These are phyloP conservation scores for Hyles euphorbiae DNA, from an alignment of 1,140 invertebrate genomes.

Conservation along the genomic window DNA sequence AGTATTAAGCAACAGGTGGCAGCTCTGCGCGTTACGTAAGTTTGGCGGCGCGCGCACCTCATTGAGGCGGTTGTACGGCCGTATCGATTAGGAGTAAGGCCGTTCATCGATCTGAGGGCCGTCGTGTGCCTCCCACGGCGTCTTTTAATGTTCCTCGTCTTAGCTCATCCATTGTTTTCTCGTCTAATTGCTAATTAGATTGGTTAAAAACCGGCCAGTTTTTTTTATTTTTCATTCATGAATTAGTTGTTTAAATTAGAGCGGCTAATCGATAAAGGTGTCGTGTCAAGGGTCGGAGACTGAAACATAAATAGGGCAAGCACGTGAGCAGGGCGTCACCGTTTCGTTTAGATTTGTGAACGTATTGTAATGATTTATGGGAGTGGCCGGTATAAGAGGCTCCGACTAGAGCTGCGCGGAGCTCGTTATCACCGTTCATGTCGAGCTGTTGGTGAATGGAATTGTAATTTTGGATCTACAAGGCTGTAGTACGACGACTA, in stretches of 20 bases:
- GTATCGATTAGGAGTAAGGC: constrained; percentile 60
- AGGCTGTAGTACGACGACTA: no score
- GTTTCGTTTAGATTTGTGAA: constrained; percentile 9
- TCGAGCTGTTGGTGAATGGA: no score
- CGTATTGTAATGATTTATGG: constrained; percentile 1
- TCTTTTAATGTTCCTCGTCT: constrained; percentile 46
- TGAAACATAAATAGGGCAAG: neutral
- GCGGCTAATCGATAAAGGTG: no score
- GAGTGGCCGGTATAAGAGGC: constrained; percentile 7
- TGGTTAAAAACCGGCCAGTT: no score
- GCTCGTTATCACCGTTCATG: neutral
- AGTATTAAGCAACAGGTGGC: constrained; percentile 67
- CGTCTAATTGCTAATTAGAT: no score
- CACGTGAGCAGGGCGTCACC: constrained; percentile 10
- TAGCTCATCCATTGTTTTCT: no score
- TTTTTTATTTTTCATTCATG: no score
- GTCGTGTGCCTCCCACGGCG: constrained; percentile 32
- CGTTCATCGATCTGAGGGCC: constrained; percentile 47
- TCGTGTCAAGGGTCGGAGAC: no score
- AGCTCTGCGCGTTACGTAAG: constrained; percentile 64
- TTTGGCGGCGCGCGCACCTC: constrained; percentile 59
- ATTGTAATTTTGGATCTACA: no score
- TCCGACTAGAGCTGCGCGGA: neutral
- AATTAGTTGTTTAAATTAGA: no score
- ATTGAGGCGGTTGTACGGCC: constrained; percentile 61